phyloP scores from a whole-genome alignment of 2,888 invertebrate species.

The Cataglyphis cursor region DNA sequence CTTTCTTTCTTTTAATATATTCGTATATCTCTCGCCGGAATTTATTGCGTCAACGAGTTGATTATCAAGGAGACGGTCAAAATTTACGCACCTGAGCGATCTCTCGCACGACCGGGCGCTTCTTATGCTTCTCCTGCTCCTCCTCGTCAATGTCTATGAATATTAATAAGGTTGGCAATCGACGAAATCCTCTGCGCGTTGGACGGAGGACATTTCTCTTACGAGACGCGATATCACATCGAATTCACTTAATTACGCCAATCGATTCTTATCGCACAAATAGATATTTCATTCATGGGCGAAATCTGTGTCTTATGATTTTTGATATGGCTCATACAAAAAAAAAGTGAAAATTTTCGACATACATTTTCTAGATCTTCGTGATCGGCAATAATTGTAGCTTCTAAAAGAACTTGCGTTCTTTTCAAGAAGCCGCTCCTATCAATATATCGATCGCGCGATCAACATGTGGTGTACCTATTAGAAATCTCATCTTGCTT shows the following conservation, averaged over 20 bases:
- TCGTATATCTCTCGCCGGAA: slow-evolving; percentile 17
- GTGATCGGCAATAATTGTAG: not conserved
- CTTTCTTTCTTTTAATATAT: slow-evolving; percentile 25
- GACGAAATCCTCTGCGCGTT: slow-evolving; percentile 52
- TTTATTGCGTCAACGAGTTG: slow-evolving; percentile 54
- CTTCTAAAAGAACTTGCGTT: not conserved
- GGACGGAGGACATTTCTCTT: slow-evolving; percentile 30
- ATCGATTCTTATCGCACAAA: slow-evolving; percentile 23
- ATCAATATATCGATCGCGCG: slow-evolving; percentile 29
- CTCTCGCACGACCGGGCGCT: slow-evolving; percentile 51
- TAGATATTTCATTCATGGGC: slow-evolving; percentile 14
- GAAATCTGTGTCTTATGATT: not conserved
- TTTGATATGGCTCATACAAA: not conserved
- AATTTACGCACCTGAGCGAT: slow-evolving; percentile 58
- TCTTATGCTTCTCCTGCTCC: slow-evolving; percentile 56
- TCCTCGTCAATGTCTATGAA: slow-evolving; percentile 63
- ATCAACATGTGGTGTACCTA: slow-evolving; percentile 27
- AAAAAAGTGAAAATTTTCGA: not conserved
- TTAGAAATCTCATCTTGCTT: slow-evolving; percentile 44
- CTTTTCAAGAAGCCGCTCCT: slow-evolving; percentile 10
- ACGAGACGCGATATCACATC: slow-evolving; percentile 10
- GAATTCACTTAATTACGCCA: slow-evolving; percentile 53
- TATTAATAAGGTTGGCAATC: slow-evolving; percentile 63
- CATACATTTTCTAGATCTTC: not conserved
- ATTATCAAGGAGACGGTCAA: slow-evolving; percentile 41